phyloP scores from a whole-genome alignment of 2,888 invertebrate genomes.

The Stenolophus ochropezus region DNA sequence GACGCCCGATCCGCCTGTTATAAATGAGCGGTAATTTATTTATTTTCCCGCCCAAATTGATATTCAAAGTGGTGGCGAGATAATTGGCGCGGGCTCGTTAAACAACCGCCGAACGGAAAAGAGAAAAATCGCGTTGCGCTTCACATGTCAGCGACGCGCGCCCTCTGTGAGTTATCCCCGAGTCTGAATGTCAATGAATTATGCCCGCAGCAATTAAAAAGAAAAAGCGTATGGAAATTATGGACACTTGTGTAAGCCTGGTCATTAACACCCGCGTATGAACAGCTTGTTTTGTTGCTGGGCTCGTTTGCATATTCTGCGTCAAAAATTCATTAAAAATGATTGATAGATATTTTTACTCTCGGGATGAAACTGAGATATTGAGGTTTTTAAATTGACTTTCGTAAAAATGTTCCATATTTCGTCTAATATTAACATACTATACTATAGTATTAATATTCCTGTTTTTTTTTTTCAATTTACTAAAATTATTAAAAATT shows the following conservation, averaged over 20 bases:
- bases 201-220: slow-evolving; percentile 10
- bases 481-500: too few relatives aligned
- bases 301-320: too few relatives aligned
- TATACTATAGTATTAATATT: too few relatives aligned
- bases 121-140: slow-evolving; percentile 25
- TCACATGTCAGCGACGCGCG: slow-evolving; percentile 13
- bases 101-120: slow-evolving; percentile 41
- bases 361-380: too few relatives aligned
- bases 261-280: not conserved
- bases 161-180: not conserved
- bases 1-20: slow-evolving; percentile 14
- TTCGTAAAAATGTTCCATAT: too few relatives aligned
- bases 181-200: slow-evolving; percentile 7
- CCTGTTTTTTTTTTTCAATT: too few relatives aligned
- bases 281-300: not conserved
- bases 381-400: too few relatives aligned
- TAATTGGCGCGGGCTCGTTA: slow-evolving; percentile 46
- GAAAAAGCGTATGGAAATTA: slow-evolving; percentile 8
- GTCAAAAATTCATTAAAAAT: too few relatives aligned
- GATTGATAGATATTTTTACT: too few relatives aligned
- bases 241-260: not conserved
- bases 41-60: slow-evolving; percentile 47
- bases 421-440: too few relatives aligned
- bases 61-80: slow-evolving; percentile 35
- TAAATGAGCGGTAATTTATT: slow-evolving; percentile 52